phyloP scores from a whole-genome alignment of 2,888 invertebrate species.

The Osmoderma eremita region DNA sequence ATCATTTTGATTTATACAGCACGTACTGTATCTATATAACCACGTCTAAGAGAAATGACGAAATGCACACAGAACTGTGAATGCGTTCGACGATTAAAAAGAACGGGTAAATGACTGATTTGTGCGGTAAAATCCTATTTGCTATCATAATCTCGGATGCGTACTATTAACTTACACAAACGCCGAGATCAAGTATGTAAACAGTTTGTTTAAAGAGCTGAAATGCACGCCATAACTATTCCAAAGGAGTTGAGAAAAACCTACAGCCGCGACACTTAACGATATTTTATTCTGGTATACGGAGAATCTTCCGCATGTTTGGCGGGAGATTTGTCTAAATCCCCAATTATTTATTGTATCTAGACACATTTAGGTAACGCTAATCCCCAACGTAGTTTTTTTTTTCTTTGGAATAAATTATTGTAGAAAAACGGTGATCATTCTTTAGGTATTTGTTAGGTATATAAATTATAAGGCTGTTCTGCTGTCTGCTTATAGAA shows the following conservation, averaged over 20 bases:
- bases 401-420: slow-evolving; percentile 41
- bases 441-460: slow-evolving; percentile 32
- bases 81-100: slow-evolving; percentile 1
- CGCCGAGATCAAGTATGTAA: slow-evolving; percentile 16
- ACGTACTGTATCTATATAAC: background rate
- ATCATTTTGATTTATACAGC: slow-evolving; percentile 32
- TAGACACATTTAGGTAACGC: slow-evolving; percentile 42
- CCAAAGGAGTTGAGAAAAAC: background rate
- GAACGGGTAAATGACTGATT: background rate
- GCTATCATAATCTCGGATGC: slow-evolving; percentile 24
- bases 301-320: slow-evolving; percentile 33
- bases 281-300: background rate
- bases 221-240: background rate
- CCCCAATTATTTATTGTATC: slow-evolving; percentile 44
- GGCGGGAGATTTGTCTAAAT: slow-evolving; percentile 41
- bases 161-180: slow-evolving; percentile 29
- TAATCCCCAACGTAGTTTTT: slow-evolving; percentile 40
- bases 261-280: too few relatives aligned
- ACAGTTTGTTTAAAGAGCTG: slow-evolving; percentile 8
- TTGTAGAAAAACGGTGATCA: slow-evolving; percentile 13
- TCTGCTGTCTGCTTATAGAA: slow-evolving; percentile 13
- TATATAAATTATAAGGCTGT: slow-evolving; percentile 32
- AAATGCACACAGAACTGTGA: slow-evolving; percentile 12
- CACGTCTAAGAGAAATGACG: slow-evolving; percentile 2
- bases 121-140: slow-evolving; percentile 1